Evolutionary conservation across 1,140 invertebrate genomes (phyloP).

Genomic region (Drosophila setifemur): DNA sequence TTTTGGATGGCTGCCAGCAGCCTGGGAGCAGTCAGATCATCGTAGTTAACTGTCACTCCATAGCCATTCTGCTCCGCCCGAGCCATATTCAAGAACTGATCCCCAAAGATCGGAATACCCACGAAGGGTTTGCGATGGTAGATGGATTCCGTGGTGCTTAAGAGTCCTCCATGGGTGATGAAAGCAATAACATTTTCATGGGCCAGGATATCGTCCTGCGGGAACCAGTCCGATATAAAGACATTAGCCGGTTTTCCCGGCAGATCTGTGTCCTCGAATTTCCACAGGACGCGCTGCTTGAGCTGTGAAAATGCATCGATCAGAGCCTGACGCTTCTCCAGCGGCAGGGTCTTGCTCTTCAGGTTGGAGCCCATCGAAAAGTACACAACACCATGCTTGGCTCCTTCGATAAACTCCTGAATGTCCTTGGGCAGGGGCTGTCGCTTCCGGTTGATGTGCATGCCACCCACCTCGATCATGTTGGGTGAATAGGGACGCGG

Average conservation of each 20-base stretch:
- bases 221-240: slow-evolving; percentile 87
- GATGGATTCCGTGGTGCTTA: slow-evolving; percentile 88
- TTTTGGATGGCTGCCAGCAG: slow-evolving; percentile 49
- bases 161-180: slow-evolving; percentile 88
- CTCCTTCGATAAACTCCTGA: slow-evolving; percentile 84
- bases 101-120: slow-evolving; percentile 87
- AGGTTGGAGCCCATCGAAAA: slow-evolving; percentile 87
- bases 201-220: slow-evolving; percentile 88
- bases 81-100: slow-evolving; percentile 85
- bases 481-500: slow-evolving; percentile 83
- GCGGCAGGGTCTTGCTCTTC: slow-evolving; percentile 83
- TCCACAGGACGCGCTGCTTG: slow-evolving; percentile 87
- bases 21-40: slow-evolving; percentile 40
- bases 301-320: slow-evolving; percentile 84
- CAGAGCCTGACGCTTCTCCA: slow-evolving; percentile 83
- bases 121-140: slow-evolving; percentile 88
- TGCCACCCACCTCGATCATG: slow-evolving; percentile 85
- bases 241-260: slow-evolving; percentile 85
- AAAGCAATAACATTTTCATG: slow-evolving; percentile 88
- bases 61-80: slow-evolving; percentile 83
- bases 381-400: slow-evolving; percentile 85
- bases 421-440: slow-evolving; percentile 82
- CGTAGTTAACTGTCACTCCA: slow-evolving; percentile 76
- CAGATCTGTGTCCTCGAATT: slow-evolving; percentile 86
- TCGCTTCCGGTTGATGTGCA: slow-evolving; percentile 83